A percentile compares a stretch with the other conserved stretches of the same genome.
Evolutionary conservation across 2,113 vertebrate species (phyloP).

Genomic region (Panurus biarmicus): DNA sequence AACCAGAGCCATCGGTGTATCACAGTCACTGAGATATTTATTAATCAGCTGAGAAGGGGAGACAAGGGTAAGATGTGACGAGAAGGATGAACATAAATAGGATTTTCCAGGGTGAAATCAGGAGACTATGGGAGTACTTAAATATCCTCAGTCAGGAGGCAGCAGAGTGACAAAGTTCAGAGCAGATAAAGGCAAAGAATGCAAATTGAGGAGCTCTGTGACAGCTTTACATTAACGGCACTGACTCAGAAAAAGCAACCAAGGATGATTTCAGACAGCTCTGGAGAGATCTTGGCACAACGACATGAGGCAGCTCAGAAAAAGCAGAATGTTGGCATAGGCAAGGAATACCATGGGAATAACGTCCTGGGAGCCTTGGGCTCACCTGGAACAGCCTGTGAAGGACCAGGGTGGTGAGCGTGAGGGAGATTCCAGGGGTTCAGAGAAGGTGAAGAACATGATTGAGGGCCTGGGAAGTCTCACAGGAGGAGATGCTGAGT

Average conservation of each 20-base stretch:
- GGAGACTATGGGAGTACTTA: neutral
- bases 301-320: neutral
- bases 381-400: neutral
- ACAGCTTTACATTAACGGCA: neutral
- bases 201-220: neutral
- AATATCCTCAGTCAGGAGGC: neutral
- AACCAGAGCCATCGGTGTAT: neutral
- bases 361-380: neutral
- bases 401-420: rapidly evolving
- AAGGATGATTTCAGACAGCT: neutral
- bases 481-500: neutral
- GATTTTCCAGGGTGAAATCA: neutral
- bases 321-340: neutral
- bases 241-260: neutral
- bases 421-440: neutral
- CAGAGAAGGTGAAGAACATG: neutral
- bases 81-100: neutral
- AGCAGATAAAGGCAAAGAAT: neutral
- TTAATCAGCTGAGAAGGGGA: neutral
- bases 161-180: neutral
- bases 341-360: neutral
- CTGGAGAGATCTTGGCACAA: neutral
- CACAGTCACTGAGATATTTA: neutral
- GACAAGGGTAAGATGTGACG: neutral
- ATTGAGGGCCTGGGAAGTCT: neutral